Evolutionary conservation across 2,888 invertebrate species (phyloP), one percentile per base, ranked within the genome.

Genomic region (Cryptocheilus praepositus): DNA sequence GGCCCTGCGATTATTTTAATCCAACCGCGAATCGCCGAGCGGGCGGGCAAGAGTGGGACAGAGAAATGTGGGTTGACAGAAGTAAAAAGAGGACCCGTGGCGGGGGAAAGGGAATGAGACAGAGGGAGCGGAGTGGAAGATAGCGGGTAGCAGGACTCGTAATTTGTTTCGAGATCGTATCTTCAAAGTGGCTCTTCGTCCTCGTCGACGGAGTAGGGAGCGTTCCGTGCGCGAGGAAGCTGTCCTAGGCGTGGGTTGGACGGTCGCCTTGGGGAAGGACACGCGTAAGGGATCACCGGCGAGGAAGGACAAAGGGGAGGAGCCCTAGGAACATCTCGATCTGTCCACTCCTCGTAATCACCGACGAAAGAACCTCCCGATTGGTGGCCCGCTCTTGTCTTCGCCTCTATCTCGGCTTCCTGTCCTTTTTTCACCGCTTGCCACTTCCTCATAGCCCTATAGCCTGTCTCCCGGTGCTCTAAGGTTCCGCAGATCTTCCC

Each of bases 161-260:
- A 86, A 88, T 87, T 88, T 86, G 86, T 86, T 87, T 85, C 83
- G 82, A 88, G 88, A 88, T 88, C 81, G 81, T 86, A 88, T 88
- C 87, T 82, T 82, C 85, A 84, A 86, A 85, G 86, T 86, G 84
- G 83, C 82, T 84, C 79, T 79, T 83, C 81, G 79, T 82, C 79
- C 80, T 81, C 80, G 76, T 73, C 75, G 79, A 74, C 67, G 75
- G 43, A 64, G 60, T 63, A 44, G 61, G 60, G 73, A 77, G 76
- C 74, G 77, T 77, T 81, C 77, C 68, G 64, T 65, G 71, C 52
- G 64, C 71, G 65, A 71, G 72, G 66, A 65, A 73, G 66, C 64
- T 61, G 74, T 64, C 66, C 71, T 54, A 66, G 65, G 60, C 65
- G 66, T 66, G 70, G 61, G 64, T 68, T 49, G 56, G 16, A 16